phyloP scores from a whole-genome alignment of 2,888 invertebrate species.

The Arrhopalites spinosus region DNA sequence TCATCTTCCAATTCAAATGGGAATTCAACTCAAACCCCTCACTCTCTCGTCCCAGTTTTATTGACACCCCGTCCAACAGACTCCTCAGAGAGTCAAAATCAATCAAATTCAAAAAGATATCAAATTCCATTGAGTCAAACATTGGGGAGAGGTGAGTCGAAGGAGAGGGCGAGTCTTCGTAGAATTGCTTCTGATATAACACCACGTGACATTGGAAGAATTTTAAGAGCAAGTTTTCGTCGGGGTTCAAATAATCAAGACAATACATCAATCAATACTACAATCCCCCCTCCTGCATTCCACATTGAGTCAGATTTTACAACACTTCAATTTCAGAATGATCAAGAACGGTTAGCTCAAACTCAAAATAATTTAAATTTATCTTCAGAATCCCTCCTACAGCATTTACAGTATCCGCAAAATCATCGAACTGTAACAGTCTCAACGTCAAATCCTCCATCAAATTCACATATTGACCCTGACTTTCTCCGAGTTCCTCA shows the following conservation, averaged over 20 bases:
- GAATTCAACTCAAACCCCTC: not conserved
- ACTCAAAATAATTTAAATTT: not conserved
- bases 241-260: slow-evolving; percentile 14
- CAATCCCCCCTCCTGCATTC: not conserved
- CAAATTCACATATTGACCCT: not conserved
- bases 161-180: slow-evolving; percentile 48
- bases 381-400: not conserved
- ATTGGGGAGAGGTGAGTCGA: slow-evolving; percentile 41
- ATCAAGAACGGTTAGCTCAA: not conserved
- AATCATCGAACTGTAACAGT: not conserved
- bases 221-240: slow-evolving; percentile 48
- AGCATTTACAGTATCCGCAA: not conserved
- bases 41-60: not conserved
- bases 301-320: not conserved
- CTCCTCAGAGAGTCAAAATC: not conserved
- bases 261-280: not conserved
- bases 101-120: not conserved
- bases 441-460: not conserved
- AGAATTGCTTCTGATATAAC: slow-evolving; percentile 54
- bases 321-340: not conserved
- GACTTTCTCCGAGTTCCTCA: slow-evolving; percentile 27
- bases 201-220: slow-evolving; percentile 50
- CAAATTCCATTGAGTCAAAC: slow-evolving; percentile 48
- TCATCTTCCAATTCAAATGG: not conserved
- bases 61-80: not conserved